Evolutionary conservation across 2,888 invertebrate species (phyloP).

Genomic region (Tiliacea aurago): DNA sequence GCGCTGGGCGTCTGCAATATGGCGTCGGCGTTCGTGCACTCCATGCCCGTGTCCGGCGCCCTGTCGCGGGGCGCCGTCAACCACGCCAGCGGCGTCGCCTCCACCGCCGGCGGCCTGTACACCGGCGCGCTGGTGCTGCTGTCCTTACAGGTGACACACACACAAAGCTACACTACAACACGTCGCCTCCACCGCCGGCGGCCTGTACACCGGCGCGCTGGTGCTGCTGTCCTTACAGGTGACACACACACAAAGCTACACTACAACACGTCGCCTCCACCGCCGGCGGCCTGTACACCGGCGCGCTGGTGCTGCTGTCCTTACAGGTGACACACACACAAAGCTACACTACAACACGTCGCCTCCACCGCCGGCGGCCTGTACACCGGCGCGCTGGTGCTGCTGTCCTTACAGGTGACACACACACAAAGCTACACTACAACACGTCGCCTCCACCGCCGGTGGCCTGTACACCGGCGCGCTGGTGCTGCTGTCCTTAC

Average conservation of each 20-base stretch:
- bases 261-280: conserved; percentile 94
- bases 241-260: neutral
- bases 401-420: neutral
- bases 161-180: conserved; percentile 37
- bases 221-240: conserved; percentile 80
- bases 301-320: conserved; percentile 88
- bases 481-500: conserved; percentile 85
- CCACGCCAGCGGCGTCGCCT: conserved; percentile 97
- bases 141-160: conserved; percentile 88
- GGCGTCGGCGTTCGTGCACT: conserved; percentile 96
- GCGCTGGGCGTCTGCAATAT: conserved; percentile 97
- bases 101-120: conserved; percentile 96
- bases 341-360: conserved; percentile 3
- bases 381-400: neutral
- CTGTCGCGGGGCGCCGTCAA: conserved; percentile 98
- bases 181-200: neutral
- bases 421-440: neutral
- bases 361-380: conserved; percentile 4
- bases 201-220: conserved; percentile 48
- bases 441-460: conserved; percentile 91
- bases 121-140: conserved; percentile 92
- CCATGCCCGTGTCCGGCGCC: conserved; percentile 97
- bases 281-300: conserved; percentile 96
- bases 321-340: conserved; percentile 87
- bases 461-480: conserved; percentile 96